Percentiles rank a stretch among this genome's conserved stretches.
Evolutionary conservation across 2,797 vertebrate genomes (phyloP).

Genomic region (Tenualosa thibaudeaui): DNA sequence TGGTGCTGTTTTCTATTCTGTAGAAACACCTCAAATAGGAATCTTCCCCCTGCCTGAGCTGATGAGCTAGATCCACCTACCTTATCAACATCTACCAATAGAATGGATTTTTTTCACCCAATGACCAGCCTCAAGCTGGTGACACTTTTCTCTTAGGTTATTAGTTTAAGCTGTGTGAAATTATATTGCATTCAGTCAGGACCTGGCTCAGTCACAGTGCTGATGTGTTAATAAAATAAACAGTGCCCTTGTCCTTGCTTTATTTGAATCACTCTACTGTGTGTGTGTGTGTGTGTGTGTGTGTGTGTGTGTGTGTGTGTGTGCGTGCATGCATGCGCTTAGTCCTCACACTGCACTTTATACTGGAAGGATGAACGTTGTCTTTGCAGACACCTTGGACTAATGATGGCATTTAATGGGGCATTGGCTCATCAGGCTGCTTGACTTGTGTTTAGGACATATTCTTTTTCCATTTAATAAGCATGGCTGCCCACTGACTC

Average conservation of each 20-base stretch:
- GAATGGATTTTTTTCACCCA: background rate
- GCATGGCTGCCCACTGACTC: background rate
- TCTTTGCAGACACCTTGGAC: constrained; percentile 28
- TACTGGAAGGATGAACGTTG: constrained; percentile 32
- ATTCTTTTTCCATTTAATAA: background rate
- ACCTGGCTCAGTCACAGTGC: background rate
- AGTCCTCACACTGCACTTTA: background rate
- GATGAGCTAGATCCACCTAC: background rate
- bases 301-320: background rate
- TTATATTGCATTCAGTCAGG: background rate
- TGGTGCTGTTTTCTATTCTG: background rate
- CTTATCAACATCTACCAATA: background rate
- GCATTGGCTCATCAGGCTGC: constrained; percentile 38
- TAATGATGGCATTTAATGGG: constrained; percentile 45
- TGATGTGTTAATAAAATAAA: background rate
- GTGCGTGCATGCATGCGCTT: background rate
- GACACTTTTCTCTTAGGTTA: background rate
- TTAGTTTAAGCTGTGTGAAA: background rate
- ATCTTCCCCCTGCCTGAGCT: background rate
- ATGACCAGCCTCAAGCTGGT: background rate
- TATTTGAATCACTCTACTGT: constrained; percentile 34
- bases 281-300: background rate
- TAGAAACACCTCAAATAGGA: background rate
- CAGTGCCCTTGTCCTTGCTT: constrained; percentile 11
- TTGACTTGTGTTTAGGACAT: background rate